phyloP scores from a whole-genome alignment of 2,113 vertebrate species.

The Elgaria multicarinata region DNA sequence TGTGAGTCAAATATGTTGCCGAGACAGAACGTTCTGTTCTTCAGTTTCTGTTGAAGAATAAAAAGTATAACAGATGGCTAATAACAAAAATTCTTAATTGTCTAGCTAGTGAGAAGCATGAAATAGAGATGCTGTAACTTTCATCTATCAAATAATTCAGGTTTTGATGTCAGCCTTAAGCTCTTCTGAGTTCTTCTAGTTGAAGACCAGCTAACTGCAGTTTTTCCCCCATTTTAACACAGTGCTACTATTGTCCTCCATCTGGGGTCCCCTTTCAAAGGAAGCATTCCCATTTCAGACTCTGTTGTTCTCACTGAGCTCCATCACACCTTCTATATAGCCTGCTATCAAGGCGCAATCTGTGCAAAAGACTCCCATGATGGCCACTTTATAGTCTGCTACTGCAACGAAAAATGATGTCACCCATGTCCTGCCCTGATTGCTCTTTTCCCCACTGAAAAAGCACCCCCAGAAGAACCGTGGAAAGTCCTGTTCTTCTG shows the following conservation, averaged over 20 bases:
- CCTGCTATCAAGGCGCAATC: too few species aligned
- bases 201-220: neutral
- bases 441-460: too few species aligned
- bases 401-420: too few species aligned
- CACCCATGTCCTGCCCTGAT: too few species aligned
- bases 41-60: constrained; percentile 61
- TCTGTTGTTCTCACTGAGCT: too few species aligned
- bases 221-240: neutral
- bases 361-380: too few species aligned
- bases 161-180: constrained; percentile 41
- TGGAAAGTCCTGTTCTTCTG: too few species aligned
- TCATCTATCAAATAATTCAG: constrained; percentile 49
- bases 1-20: constrained; percentile 51
- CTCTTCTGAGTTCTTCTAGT: neutral
- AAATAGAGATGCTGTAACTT: constrained; percentile 41
- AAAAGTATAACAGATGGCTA: constrained; percentile 60
- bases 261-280: neutral
- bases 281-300: neutral
- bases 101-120: constrained; percentile 30
- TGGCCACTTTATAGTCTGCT: too few species aligned
- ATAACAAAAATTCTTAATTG: constrained; percentile 59
- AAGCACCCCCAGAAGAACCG: too few species aligned
- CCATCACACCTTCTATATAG: too few species aligned
- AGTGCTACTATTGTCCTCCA: neutral
- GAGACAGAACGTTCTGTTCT: constrained; percentile 52